A percentile compares a stretch with the other conserved stretches of the same genome.
These are phyloP conservation scores for Pitangus sulphuratus DNA, from an alignment of 2,797 vertebrate species.

Conservation along the genomic window DNA sequence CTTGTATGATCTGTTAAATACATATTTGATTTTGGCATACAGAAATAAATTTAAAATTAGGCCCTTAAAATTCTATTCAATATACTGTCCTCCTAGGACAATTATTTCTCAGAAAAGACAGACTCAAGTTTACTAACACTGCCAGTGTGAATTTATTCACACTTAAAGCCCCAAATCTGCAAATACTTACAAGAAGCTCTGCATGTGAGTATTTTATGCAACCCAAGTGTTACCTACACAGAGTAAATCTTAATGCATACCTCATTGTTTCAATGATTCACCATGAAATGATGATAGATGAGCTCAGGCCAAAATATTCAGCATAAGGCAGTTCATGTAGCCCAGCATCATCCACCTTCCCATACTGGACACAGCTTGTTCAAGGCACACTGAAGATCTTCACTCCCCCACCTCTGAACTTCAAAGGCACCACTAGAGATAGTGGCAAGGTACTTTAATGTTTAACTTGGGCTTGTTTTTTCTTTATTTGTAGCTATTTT, in stretches of 20 bases:
- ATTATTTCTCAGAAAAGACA: background rate
- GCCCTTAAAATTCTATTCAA: background rate
- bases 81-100: background rate
- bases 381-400: background rate
- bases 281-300: background rate
- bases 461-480: background rate
- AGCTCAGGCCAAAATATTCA: background rate
- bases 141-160: background rate
- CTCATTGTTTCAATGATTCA: background rate
- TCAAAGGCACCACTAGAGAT: slow-evolving; percentile 8
- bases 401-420: background rate
- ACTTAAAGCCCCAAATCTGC: background rate
- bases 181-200: background rate
- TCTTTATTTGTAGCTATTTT: background rate
- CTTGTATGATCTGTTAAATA: background rate
- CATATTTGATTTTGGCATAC: background rate
- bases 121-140: background rate
- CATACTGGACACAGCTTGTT: background rate
- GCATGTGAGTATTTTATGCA: background rate
- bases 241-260: background rate
- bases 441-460: background rate
- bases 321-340: background rate
- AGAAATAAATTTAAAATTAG: background rate
- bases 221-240: background rate
- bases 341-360: background rate